Base-by-base conservation (phyloP, 2,113 vertebrate species). In the Hemiprocne comata region DNA sequence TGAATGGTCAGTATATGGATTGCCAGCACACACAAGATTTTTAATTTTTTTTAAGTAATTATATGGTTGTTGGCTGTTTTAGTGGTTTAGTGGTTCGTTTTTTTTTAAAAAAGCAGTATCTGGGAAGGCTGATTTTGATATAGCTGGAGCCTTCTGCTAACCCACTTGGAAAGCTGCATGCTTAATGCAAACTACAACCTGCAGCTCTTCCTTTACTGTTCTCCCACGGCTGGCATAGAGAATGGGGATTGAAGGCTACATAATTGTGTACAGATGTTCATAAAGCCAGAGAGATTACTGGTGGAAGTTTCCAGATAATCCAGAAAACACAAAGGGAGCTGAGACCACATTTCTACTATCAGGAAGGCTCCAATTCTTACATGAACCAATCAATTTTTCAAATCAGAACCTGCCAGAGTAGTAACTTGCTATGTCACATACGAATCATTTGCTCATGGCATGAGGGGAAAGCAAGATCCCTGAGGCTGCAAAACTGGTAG, bases 401-500 rank as follows among this genome's bases (percentile, higher is more conserved):
- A 58, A 86, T 86, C 60, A 51, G 54, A 84, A 77, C 33, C 70
- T 62, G 76, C 53, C 28, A 62, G 44, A 78, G 17, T 17, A 90
- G 2, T 24, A 84, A 86, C 48, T 84, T 85, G 73, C 40, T 82
- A 80, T 9, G 17, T 77, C 40, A 84, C 60, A 76, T 16, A 5
- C 48, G 17, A 89, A 93, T 48, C 57, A 31, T 55, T 48, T 84
- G 85, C 50, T 94, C 36, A 55, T 23, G 54, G 91, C 10, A 1
- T 8, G 66, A 91, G n/a, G 36, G 69, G 31, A 78, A 91, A 86
- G 61, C 60, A 65, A 89, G 86, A 89, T 90, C 93, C 94, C 95
- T 96, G 93, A 96, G 94, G 93, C 88, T 95, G 76, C 75, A 84
- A 54, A 92, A 87, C 58, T 81, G 75, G 73, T 53, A 90, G 61